Evolutionary conservation across 2,888 invertebrate genomes (phyloP).

Genomic region (Cataglyphis rosenhaueri): DNA sequence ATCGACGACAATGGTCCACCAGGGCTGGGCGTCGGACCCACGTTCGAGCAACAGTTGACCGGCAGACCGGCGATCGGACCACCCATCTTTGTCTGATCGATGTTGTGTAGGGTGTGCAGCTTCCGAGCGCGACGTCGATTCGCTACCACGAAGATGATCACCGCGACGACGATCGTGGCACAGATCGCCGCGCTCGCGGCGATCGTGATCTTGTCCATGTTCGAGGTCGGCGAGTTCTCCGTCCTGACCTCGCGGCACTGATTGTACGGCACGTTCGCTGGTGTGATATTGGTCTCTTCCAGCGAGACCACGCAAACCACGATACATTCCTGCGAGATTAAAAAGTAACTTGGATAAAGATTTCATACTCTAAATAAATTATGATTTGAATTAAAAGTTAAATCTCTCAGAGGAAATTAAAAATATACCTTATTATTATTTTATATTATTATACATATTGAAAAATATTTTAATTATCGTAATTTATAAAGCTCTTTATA

Average conservation of each 20-base stretch:
- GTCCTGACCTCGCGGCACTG: conserved; percentile 97
- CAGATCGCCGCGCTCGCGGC: conserved; percentile 97
- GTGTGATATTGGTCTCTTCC: conserved; percentile 95
- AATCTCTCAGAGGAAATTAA: background rate
- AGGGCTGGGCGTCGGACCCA: conserved; percentile 91
- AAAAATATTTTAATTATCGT: background rate
- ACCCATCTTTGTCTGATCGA: conserved; percentile 90
- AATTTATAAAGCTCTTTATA: background rate
- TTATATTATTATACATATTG: background rate
- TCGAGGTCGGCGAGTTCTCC: conserved; percentile 92
- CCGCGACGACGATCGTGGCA: conserved; percentile 95
- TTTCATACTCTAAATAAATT: background rate
- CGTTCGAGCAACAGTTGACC: conserved; percentile 92
- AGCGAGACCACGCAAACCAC: conserved; percentile 97
- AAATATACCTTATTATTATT: background rate
- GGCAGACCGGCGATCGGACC: conserved; percentile 91
- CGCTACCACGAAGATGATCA: conserved; percentile 95
- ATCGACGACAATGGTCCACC: conserved; percentile 91
- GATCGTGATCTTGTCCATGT: conserved; percentile 98
- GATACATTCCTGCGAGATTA: conserved; percentile 91
- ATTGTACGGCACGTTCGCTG: conserved; percentile 93
- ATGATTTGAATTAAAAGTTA: background rate
- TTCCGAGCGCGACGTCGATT: conserved; percentile 92
- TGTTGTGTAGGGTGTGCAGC: conserved; percentile 88
- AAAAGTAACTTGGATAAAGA: background rate